phyloP scores from a whole-genome alignment of 2,797 vertebrate species.

The Varecia variegata region DNA sequence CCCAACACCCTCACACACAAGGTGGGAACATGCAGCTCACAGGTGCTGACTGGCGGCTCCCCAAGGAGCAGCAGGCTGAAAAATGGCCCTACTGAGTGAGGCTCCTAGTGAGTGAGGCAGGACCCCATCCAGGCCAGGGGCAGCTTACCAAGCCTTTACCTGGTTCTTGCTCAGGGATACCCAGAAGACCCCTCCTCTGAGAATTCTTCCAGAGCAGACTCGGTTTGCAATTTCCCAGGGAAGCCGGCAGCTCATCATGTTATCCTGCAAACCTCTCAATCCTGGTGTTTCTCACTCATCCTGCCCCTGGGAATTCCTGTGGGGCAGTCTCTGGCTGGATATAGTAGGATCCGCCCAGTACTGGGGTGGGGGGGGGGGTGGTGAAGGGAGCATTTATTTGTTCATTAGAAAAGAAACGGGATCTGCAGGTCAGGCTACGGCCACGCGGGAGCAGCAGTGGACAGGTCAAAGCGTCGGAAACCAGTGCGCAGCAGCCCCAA shows the following conservation, averaged over 20 bases:
- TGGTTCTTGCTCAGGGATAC: not conserved
- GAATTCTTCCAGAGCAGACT: not conserved
- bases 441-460: not conserved
- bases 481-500: accelerated
- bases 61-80: slow-evolving; percentile 87
- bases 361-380: too few species aligned
- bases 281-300: not conserved
- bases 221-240: not conserved
- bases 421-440: not conserved
- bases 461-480: not conserved
- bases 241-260: not conserved
- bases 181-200: not conserved
- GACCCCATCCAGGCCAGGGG: not conserved
- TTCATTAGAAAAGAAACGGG: accelerated
- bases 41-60: slow-evolving; percentile 90
- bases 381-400: not conserved
- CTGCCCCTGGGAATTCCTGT: not conserved
- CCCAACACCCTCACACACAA: slow-evolving; percentile 66
- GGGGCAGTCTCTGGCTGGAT: not conserved
- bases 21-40: slow-evolving; percentile 88
- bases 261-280: not conserved
- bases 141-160: not conserved
- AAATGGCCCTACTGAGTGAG: slow-evolving; percentile 87
- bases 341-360: not conserved
- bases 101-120: slow-evolving; percentile 87